phyloP scores from a whole-genome alignment of 2,797 vertebrate genomes.

The Sylvilagus floridanus region DNA sequence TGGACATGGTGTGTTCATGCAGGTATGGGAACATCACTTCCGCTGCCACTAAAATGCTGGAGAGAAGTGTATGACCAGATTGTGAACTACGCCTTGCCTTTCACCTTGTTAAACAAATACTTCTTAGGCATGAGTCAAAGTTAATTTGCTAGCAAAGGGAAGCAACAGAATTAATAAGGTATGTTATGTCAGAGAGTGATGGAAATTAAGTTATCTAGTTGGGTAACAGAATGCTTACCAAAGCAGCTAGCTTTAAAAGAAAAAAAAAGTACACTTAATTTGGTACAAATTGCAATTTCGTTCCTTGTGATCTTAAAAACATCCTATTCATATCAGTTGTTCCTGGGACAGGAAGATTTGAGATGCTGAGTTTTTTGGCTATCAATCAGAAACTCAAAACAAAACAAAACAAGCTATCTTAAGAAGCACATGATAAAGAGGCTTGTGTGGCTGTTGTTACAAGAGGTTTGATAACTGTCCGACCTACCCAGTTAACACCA shows the following conservation, averaged over 20 bases:
- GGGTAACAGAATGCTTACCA: slow-evolving; percentile 53
- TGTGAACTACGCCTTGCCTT: slow-evolving; percentile 10
- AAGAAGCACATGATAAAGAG: slow-evolving; percentile 59
- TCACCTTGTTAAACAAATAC: background rate
- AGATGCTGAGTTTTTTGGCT: slow-evolving; percentile 16
- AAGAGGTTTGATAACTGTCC: slow-evolving; percentile 35
- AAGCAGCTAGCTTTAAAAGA: slow-evolving; percentile 26
- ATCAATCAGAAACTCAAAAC: slow-evolving; percentile 65
- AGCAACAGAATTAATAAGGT: slow-evolving; percentile 45
- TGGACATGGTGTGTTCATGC: background rate
- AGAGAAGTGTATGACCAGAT: background rate
- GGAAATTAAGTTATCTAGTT: slow-evolving; percentile 39
- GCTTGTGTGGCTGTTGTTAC: slow-evolving; percentile 22
- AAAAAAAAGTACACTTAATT: slow-evolving; percentile 38
- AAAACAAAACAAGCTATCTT: slow-evolving; percentile 67
- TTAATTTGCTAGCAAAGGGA: slow-evolving; percentile 41
- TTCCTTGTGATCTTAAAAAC: slow-evolving; percentile 64
- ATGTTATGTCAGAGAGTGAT: background rate
- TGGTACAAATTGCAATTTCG: slow-evolving; percentile 49
- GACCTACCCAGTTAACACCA: background rate
- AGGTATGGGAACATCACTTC: background rate
- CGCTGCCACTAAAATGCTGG: background rate
- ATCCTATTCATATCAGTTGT: slow-evolving; percentile 54
- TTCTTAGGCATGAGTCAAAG: background rate
- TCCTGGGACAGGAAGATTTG: slow-evolving; percentile 40